A percentile compares a stretch with the other conserved stretches of the same genome.
Evolutionary conservation across 2,888 invertebrate genomes (phyloP).

Genomic region (Smittia sp.): DNA sequence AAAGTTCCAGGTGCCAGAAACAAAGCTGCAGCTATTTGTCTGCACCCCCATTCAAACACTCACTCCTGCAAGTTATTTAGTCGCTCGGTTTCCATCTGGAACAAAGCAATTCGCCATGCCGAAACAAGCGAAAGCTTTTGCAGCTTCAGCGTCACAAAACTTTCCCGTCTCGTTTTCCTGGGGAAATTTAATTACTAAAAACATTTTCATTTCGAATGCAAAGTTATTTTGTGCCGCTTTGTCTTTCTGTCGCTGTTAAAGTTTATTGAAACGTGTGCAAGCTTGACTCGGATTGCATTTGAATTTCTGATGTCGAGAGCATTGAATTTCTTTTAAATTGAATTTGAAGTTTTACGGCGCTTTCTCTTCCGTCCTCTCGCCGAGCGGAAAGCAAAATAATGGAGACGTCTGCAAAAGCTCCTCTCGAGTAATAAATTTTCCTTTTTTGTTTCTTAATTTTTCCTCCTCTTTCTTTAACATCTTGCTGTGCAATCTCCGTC

Average conservation of each 20-base stretch:
- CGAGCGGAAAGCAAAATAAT: neutral
- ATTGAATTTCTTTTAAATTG: neutral
- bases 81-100: no score
- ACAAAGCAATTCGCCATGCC: no score
- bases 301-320: constrained; percentile 2
- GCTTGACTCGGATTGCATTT: neutral
- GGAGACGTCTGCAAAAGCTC: neutral
- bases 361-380: no score
- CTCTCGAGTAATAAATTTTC: constrained; percentile 1
- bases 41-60: no score
- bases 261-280: neutral
- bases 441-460: neutral
- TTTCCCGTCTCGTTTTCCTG: neutral
- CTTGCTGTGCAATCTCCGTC: neutral
- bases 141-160: neutral
- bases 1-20: no score
- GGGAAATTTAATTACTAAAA: neutral
- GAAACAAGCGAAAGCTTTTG: no score
- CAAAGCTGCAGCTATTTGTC: no score
- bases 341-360: neutral
- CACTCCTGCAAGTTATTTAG: no score
- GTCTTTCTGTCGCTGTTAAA: neutral
- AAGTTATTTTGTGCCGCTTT: neutral
- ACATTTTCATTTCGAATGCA: neutral
- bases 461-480: neutral